Evolutionary conservation across 2,797 vertebrate species (phyloP).

Genomic region (Periparus ater): DNA sequence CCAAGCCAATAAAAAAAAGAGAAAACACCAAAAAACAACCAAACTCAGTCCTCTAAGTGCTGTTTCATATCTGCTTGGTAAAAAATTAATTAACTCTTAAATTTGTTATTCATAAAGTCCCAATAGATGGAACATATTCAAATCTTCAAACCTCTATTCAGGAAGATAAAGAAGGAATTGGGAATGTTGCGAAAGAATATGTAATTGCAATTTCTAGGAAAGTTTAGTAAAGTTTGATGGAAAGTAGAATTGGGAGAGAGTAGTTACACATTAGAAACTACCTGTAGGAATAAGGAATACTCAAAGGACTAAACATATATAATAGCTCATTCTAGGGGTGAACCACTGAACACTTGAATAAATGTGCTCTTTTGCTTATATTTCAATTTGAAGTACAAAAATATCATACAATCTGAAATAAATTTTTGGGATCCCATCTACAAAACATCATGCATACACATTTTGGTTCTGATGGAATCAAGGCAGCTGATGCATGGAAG

Average conservation of each 20-base stretch:
- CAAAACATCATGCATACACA: rapidly evolving
- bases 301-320: not conserved
- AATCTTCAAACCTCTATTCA: not conserved
- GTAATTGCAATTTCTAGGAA: not conserved
- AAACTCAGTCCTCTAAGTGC: not conserved
- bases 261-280: not conserved
- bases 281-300: not conserved
- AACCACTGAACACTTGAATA: not conserved
- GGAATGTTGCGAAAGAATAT: not conserved
- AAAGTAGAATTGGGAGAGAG: not conserved
- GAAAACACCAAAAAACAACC: too few species aligned
- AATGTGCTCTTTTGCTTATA: not conserved
- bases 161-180: not conserved
- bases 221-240: not conserved
- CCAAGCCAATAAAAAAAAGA: not conserved
- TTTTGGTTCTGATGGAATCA: not conserved
- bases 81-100: not conserved
- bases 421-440: not conserved
- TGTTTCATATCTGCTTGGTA: not conserved
- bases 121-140: not conserved
- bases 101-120: not conserved
- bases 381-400: not conserved
- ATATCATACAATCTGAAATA: not conserved
- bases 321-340: rapidly evolving
- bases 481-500: rapidly evolving